Conservation (phyloP, 2,113 vertebrate species). For the Lycaon pictus region DNA sequence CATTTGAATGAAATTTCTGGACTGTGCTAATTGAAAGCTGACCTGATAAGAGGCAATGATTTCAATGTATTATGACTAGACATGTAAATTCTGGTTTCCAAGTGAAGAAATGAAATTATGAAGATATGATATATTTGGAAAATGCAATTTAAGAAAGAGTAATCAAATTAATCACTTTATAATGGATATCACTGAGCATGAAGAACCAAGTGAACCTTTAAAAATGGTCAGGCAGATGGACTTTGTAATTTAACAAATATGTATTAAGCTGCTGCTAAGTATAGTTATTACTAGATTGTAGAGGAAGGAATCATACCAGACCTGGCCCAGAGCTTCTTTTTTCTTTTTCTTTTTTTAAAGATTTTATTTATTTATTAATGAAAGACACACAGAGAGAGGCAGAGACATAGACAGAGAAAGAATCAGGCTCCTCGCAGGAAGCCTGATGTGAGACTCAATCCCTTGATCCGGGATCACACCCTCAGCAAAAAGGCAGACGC, state of each 20-base stretch:
- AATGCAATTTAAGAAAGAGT: neutral
- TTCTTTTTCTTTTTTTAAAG: too few species aligned
- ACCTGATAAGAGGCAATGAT: neutral
- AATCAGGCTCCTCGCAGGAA: too few species aligned
- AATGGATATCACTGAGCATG: neutral
- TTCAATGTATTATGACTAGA: neutral
- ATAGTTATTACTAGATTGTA: neutral
- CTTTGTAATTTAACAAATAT: neutral
- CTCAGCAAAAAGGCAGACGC: too few species aligned
- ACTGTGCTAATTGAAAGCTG: neutral
- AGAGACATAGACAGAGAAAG: too few species aligned
- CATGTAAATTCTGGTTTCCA: neutral
- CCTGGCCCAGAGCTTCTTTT: neutral
- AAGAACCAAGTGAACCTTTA: neutral
- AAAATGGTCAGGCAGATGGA: neutral
- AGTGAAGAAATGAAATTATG: neutral
- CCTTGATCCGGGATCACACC: too few species aligned
- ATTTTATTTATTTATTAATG: too few species aligned
- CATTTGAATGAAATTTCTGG: neutral
- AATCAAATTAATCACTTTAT: constrained; percentile 24
- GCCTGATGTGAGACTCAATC: too few species aligned
- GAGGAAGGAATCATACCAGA: neutral
- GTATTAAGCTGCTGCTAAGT: neutral
- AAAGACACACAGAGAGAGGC: too few species aligned
- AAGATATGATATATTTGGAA: constrained; percentile 22